Conservation (phyloP, 2,797 vertebrate species). For the Fundulus diaphanus region DNA sequence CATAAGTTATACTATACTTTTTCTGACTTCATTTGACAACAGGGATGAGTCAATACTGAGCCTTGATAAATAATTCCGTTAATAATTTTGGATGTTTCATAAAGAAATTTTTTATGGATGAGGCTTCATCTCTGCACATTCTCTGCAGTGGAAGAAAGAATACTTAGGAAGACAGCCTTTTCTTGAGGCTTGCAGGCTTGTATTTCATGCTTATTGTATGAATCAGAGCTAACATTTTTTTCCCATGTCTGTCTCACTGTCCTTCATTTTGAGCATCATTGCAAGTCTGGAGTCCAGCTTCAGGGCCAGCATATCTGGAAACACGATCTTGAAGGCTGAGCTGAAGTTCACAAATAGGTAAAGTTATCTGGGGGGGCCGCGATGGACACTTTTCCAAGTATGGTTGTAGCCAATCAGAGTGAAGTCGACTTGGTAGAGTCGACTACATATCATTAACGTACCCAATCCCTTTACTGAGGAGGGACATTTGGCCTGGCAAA, state of each 20-base stretch:
- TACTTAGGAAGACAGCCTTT: conserved; percentile 44
- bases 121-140: conserved; percentile 34
- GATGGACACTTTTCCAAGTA: no score
- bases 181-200: conserved; percentile 40
- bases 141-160: conserved; percentile 29
- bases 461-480: no score
- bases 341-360: no score
- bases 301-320: no score
- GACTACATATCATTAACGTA: no score
- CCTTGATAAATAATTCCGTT: conserved; percentile 39
- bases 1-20: not conserved
- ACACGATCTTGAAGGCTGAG: no score
- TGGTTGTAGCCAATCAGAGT: no score
- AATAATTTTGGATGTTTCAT: conserved; percentile 28
- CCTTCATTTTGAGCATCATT: conserved; percentile 25
- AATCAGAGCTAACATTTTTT: conserved; percentile 45
- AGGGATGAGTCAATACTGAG: conserved; percentile 26
- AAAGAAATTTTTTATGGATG: conserved; percentile 32
- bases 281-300: no score
- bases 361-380: no score
- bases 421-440: no score
- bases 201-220: conserved; percentile 43
- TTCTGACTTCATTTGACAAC: conserved; percentile 7
- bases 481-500: no score
- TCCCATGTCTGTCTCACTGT: conserved; percentile 36